A percentile compares a stretch with the other conserved stretches of the same genome.
Evolutionary conservation across 2,888 invertebrate genomes (phyloP).

Genomic region (Drosophila macrothrix): DNA sequence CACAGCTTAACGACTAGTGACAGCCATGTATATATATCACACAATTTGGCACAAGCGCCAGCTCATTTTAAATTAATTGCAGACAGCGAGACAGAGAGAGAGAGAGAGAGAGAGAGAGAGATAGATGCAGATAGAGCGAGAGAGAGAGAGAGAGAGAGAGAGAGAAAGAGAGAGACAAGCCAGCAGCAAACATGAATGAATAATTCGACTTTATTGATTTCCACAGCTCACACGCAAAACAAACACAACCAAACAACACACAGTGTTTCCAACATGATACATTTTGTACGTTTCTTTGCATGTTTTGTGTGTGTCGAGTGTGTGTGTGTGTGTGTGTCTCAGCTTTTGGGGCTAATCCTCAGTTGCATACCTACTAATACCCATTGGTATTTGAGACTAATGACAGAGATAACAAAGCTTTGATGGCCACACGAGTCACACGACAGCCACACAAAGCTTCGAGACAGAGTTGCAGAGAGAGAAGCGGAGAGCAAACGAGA

Average conservation of each 20-base stretch:
- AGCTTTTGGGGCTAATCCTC: conserved; percentile 45
- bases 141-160: not conserved
- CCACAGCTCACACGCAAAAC: conserved; percentile 12
- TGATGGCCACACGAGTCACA: conserved; percentile 23
- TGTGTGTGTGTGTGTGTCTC: conserved; percentile 17
- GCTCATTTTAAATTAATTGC: conserved; percentile 59
- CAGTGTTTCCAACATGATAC: conserved; percentile 30
- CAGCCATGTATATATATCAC: conserved; percentile 21
- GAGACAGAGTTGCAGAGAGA: not conserved
- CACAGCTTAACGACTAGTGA: conserved; percentile 14
- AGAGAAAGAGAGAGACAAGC: not conserved
- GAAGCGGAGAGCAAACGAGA: not conserved
- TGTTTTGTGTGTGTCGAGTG: not conserved
- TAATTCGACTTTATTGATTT: conserved; percentile 66
- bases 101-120: not conserved
- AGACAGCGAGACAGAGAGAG: conserved; percentile 5
- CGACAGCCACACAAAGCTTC: not conserved
- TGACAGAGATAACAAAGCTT: conserved; percentile 60
- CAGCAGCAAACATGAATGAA: conserved; percentile 46
- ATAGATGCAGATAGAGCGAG: conserved; percentile 11
- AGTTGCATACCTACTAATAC: conserved; percentile 53
- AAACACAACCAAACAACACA: conserved; percentile 33
- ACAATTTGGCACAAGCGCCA: conserved; percentile 36
- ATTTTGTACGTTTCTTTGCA: conserved; percentile 26
- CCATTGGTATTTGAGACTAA: conserved; percentile 64